Evolutionary conservation across 2,888 invertebrate genomes (phyloP), one percentile per base, ranked within the genome.

Genomic region (Oxyscelio sp.): DNA sequence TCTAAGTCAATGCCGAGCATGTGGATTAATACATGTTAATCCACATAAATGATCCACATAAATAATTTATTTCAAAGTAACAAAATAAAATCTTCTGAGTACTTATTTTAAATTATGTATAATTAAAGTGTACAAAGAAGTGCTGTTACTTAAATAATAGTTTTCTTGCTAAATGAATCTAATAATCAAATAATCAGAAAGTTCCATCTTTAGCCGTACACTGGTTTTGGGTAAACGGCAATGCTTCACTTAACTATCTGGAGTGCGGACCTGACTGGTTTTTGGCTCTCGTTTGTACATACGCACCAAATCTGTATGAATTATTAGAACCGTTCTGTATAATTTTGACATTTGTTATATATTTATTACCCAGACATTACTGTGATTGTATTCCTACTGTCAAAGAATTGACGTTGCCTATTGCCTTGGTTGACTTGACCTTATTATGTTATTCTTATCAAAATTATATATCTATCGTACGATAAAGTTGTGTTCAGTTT

Each of bases 191-290:
- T 59, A 34, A 61, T 54, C 31, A 6, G 13, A 17, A 48, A 11
- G 9, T n/a, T 22, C 3, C 43, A 50, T 50, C n/a, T 59, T 59
- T 59, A 11, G 22, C 50, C 13, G 56, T 85, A 83, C 66, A 83
- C 56, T 86, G 87, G 88, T 87, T 86, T 85, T 48, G 85, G 87
- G 83, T 70, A 85, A 59, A 70, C 34, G 56, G 70, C 73, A 65
- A 79, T 78, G 89, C 89, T 90, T 90, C 54, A 75, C 50, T 56
- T 87, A 87, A 87, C 85, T 83, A 63, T 77, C 50, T 86, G 84
- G 83, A 86, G 66, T 83, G 88, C 90, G 91, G 87, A 91, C 90
- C 90, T 90, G 91, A 91, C 90, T 90, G 90, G 88, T 86, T 81
- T 45, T 65, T 71, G n/a, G 40, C 86, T 66, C 40, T 56, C 45